Base-by-base conservation (phyloP, 2,888 invertebrate genomes). In the Nipponacmea schrenckii region DNA sequence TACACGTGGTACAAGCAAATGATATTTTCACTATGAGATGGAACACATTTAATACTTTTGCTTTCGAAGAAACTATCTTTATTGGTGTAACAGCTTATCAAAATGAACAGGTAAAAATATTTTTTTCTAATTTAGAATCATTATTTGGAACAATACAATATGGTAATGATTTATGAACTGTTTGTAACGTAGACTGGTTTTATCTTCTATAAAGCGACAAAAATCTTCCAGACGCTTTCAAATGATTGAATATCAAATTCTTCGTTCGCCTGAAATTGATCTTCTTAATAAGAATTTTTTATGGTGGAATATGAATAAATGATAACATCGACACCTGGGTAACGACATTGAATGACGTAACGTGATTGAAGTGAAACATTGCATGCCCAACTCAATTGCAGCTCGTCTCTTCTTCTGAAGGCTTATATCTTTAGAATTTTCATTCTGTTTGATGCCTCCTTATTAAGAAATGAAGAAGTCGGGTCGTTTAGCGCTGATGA, bases 11-110 rank as follows among this genome's bases (percentile, higher is more conserved):
- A 0, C 88, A 88, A 71, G 87, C 88, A 64, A 91, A 93, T 12
- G 94, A 96, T 86, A 96, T 88, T 65, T 87, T 87, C 81, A 85
- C 85, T 50, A 86, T 88, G 86, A 74, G 87, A 15, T 88, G 88
- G 86, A 87, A 85, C 67, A 84, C 85, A 7, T 86, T 87, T 80
- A 86, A 88, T 79, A 89, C 89, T 0, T 88, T 86, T 79, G 83
- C 86, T 31, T 89, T 89, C 74, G 86, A 87, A 7, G 87, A 88
- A 75, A 89, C 89, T 12, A 80, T 83, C 27, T 89, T 89, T 78
- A 88, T 89, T 64, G 89, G 87, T 48, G 89, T 89, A 48, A 89
- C 89, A 15, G 89, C 89, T 46, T 89, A 89, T 77, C 89, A 89
- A 78, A 89, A 89, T 71, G 89, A 89, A 79, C 87, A 88, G 85